Base-by-base conservation (phyloP, 2,113 vertebrate genomes). In the Scartelaos histophorus region DNA sequence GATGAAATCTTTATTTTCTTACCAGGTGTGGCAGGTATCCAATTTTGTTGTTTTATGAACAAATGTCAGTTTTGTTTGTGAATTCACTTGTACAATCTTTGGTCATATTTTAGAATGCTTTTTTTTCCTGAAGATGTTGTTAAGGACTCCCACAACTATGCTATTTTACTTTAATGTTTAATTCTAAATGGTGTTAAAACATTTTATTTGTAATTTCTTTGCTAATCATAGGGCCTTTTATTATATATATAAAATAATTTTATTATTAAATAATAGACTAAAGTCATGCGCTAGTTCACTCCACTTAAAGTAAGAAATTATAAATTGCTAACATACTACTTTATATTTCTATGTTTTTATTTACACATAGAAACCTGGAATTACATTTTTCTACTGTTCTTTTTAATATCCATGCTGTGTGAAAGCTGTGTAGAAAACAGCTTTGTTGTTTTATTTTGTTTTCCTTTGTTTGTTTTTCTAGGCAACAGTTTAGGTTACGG, bases 401-500 rank as follows among this genome's bases (percentile, higher is more conserved):
- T 13, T 13, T 58, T 56, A 12, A n/a, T 76, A 34, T 75, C 46
- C 69, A 69, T 71, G 74, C 56, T 82, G 74, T 77, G 35, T 75
- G 69, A 71, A 62, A 29, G 66, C 81, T 79, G 75, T 65, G 74
- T 69, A 66, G 54, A 74, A 79, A 75, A 83, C 80, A 71, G 49
- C 74, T 86, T 86, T 81, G 82, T 85, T 90, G 69, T 90, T 88
- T 91, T 90, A 83, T 92, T 92, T 92, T 91, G 76, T 93, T 84
- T 93, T 92, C 80, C 78, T 92, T 92, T 92, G 93, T 82, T 92
- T 90, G 29, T 29, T 91, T 84, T 19, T 88, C 79, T 90, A 97
- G 95, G 95, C 82, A 95, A 98, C 95, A 98, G 97, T 95, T 94
- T 98, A 95, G 98, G 98, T 92, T 99, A 99, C 12, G 98, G 98